These are phyloP conservation scores for Nomada ferruginata DNA, from an alignment of 2,888 invertebrate species.

Conservation along the genomic window DNA sequence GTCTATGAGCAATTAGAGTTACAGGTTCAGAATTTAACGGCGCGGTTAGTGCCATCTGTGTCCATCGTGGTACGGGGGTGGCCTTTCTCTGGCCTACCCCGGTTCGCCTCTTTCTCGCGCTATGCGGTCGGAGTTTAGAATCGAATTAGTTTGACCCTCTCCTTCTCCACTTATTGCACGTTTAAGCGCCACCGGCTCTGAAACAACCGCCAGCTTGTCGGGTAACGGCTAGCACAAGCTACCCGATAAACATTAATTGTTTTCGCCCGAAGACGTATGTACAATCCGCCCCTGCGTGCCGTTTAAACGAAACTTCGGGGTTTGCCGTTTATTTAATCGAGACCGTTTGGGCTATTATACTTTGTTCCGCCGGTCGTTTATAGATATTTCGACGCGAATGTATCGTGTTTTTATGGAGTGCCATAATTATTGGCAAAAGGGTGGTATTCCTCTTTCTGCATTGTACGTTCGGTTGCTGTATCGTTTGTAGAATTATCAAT, in stretches of 20 bases:
- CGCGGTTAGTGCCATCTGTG: constrained; percentile 84
- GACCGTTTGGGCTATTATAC: constrained; percentile 13
- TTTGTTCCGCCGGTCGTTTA: neutral
- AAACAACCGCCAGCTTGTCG: constrained; percentile 74
- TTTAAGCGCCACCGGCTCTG: constrained; percentile 69
- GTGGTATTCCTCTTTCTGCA: no score
- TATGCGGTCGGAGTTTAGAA: constrained; percentile 84
- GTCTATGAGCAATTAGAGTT: constrained; percentile 85
- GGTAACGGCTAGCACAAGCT: constrained; percentile 64
- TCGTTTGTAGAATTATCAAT: neutral
- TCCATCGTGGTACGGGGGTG: constrained; percentile 76
- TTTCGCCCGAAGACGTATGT: constrained; percentile 52
- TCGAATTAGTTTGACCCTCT: constrained; percentile 84
- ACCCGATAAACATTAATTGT: constrained; percentile 72
- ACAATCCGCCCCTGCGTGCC: constrained; percentile 23
- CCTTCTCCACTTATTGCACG: constrained; percentile 72
- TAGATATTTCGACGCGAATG: neutral
- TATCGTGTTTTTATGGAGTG: neutral
- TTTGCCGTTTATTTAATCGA: constrained; percentile 55
- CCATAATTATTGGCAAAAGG: no score
- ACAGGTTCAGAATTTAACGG: constrained; percentile 84
- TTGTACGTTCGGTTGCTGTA: no score
- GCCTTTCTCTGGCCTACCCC: constrained; percentile 61
- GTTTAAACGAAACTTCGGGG: constrained; percentile 39
- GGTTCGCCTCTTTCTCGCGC: constrained; percentile 66